These are phyloP conservation scores for Hymenopus coronatus DNA, from an alignment of 2,888 invertebrate species.

Conservation along the genomic window DNA sequence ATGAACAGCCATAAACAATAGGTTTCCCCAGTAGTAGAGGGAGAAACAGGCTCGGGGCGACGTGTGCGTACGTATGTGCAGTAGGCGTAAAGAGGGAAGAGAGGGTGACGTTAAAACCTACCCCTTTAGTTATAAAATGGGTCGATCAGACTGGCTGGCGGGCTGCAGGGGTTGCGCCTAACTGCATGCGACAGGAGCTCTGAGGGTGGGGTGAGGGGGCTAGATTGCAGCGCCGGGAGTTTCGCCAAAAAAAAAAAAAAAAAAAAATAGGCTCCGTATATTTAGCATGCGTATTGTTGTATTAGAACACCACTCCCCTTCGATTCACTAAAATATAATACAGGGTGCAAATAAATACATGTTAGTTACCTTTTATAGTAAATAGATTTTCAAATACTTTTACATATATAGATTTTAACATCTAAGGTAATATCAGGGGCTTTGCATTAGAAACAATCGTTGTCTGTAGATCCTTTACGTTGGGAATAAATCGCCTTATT, in stretches of 20 bases:
- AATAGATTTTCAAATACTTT: too few species aligned
- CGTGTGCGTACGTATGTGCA: background rate
- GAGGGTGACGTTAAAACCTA: slow-evolving; percentile 21
- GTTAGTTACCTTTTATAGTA: too few species aligned
- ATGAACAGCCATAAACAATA: slow-evolving; percentile 3
- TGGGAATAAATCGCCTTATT: too few species aligned
- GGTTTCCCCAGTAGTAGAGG: background rate
- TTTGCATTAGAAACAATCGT: too few species aligned
- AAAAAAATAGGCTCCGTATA: slow-evolving; percentile 14
- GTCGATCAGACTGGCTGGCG: slow-evolving; percentile 29
- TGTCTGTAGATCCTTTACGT: too few species aligned
- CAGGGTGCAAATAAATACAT: background rate
- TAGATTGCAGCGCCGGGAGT: slow-evolving; percentile 17
- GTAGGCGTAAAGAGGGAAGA: background rate
- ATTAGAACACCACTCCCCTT: slow-evolving; percentile 1
- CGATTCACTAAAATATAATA: background rate
- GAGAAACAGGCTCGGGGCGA: background rate
- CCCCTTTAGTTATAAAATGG: slow-evolving; percentile 29
- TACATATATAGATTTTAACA: too few species aligned
- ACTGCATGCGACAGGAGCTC: slow-evolving; percentile 25
- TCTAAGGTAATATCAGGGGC: too few species aligned
- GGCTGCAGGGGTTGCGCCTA: slow-evolving; percentile 26
- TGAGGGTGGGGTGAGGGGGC: slow-evolving; percentile 4
- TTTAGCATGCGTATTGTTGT: slow-evolving; percentile 27
- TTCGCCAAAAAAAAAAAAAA: too few species aligned